Conservation (phyloP, 2,888 invertebrate species). For the Ptycholaimellus sp. region DNA sequence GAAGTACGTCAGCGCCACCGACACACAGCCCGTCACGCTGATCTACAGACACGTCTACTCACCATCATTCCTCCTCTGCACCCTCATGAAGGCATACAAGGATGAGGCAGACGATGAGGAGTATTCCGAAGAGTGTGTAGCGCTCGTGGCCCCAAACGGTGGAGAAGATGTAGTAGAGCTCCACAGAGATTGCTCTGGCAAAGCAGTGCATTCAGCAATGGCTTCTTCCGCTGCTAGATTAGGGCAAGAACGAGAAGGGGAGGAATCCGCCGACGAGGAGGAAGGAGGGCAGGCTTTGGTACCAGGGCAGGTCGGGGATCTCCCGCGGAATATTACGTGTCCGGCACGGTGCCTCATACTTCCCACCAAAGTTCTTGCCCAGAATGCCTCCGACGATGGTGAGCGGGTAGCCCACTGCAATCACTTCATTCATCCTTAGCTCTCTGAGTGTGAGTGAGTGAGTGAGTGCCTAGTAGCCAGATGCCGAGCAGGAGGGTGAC, state of each 20-base stretch:
- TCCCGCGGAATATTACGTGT: slow-evolving; percentile 33
- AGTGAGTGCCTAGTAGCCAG: slow-evolving; percentile 29
- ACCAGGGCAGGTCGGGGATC: slow-evolving; percentile 31
- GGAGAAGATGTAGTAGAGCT: slow-evolving; percentile 35
- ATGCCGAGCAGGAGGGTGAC: slow-evolving; percentile 30
- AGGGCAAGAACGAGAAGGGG: slow-evolving; percentile 23
- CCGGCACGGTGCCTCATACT: slow-evolving; percentile 32
- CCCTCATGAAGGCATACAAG: slow-evolving; percentile 12
- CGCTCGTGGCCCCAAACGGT: slow-evolving; percentile 35
- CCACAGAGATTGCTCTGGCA: slow-evolving; percentile 33
- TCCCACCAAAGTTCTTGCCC: slow-evolving; percentile 30
- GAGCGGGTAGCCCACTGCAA: slow-evolving; percentile 33
- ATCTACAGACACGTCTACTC: slow-evolving; percentile 11
- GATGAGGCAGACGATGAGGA: slow-evolving; percentile 32
- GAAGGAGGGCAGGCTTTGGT: slow-evolving; percentile 29
- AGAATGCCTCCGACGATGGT: slow-evolving; percentile 33
- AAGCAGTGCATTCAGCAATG: neutral
- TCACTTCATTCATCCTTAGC: neutral
- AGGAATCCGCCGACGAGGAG: slow-evolving; percentile 33
- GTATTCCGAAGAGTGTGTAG: slow-evolving; percentile 33
- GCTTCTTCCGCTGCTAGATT: neutral
- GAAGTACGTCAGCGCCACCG: slow-evolving; percentile 34
- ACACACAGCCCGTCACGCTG: slow-evolving; percentile 33
- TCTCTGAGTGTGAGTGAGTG: neutral
- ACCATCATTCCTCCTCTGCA: neutral